Percentiles rank a stretch among this genome's conserved stretches.
Conservation (phyloP, 2,888 invertebrate species). For the Margaritifera margaritifera region DNA sequence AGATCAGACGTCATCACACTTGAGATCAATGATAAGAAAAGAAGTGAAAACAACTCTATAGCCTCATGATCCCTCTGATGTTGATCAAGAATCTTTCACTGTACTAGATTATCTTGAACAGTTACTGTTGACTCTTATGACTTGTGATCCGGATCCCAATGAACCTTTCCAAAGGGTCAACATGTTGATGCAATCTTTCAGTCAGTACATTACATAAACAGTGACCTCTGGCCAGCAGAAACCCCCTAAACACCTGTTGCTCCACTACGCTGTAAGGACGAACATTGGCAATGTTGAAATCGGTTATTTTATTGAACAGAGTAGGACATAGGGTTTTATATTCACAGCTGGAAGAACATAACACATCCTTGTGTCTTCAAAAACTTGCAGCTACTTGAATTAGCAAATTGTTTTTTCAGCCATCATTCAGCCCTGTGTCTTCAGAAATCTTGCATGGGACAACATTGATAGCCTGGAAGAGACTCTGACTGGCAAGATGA, state of each 20-base stretch:
- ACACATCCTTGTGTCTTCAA: conserved; percentile 33
- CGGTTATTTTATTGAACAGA: conserved; percentile 15
- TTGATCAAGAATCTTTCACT: no score
- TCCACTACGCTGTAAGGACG: background rate
- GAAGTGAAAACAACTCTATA: no score
- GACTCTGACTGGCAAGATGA: conserved; percentile 34
- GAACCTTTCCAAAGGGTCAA: no score
- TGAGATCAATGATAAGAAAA: no score
- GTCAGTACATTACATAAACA: background rate
- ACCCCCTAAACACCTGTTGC: background rate
- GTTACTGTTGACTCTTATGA: no score
- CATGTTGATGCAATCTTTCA: background rate
- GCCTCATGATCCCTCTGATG: no score
- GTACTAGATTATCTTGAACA: no score
- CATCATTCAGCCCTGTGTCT: conserved; percentile 7
- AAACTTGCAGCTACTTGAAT: conserved; percentile 32
- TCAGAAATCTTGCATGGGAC: conserved; percentile 8
- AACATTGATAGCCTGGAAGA: conserved; percentile 44
- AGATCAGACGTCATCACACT: no score
- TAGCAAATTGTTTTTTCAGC: conserved; percentile 33
- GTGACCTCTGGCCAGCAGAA: background rate
- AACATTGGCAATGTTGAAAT: conserved; percentile 6
- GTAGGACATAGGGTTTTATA: conserved; percentile 31
- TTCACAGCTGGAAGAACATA: conserved; percentile 15
- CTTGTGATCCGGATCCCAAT: no score